A percentile compares a stretch with the other conserved stretches of the same genome.
Conservation (phyloP, 2,888 invertebrate genomes). For the Alcis repandata region DNA sequence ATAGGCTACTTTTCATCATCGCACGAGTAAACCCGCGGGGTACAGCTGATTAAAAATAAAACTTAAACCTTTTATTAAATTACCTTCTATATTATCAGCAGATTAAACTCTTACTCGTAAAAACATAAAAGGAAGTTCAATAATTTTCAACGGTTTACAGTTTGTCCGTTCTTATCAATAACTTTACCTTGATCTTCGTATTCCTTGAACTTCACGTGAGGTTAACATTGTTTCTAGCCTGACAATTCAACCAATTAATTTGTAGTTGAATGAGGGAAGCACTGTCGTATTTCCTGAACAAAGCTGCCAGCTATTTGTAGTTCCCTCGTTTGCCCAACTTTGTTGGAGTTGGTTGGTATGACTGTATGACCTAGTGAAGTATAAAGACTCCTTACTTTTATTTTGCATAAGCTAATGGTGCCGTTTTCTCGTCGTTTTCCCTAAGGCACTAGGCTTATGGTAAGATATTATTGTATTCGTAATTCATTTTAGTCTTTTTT, state of each 20-base stretch:
- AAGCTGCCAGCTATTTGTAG: neutral
- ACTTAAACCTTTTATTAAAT: too few species aligned
- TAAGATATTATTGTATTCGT: neutral
- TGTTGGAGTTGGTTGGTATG: neutral
- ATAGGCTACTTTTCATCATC: too few species aligned
- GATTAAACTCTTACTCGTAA: neutral
- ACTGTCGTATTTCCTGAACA: neutral
- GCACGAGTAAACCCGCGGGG: too few species aligned
- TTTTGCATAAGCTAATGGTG: conserved; percentile 3
- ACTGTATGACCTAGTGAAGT: conserved; percentile 5
- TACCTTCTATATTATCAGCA: neutral
- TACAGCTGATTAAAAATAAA: too few species aligned
- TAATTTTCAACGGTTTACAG: conserved; percentile 20
- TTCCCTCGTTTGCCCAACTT: neutral
- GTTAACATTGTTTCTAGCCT: conserved; percentile 10
- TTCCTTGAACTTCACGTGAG: conserved; percentile 41
- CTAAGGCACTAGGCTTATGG: neutral
- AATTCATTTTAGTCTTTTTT: too few species aligned
- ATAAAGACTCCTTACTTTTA: conserved; percentile 29
- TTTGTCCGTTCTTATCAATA: conserved; percentile 27
- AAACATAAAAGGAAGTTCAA: conserved; percentile 12
- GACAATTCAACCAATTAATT: neutral
- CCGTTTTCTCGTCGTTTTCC: neutral
- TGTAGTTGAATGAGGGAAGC: neutral
- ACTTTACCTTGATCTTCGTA: conserved; percentile 35